Percentiles rank a stretch among this genome's conserved stretches.
Conservation (phyloP, 2,888 invertebrate species). For the Caenorhabditis virilis region DNA sequence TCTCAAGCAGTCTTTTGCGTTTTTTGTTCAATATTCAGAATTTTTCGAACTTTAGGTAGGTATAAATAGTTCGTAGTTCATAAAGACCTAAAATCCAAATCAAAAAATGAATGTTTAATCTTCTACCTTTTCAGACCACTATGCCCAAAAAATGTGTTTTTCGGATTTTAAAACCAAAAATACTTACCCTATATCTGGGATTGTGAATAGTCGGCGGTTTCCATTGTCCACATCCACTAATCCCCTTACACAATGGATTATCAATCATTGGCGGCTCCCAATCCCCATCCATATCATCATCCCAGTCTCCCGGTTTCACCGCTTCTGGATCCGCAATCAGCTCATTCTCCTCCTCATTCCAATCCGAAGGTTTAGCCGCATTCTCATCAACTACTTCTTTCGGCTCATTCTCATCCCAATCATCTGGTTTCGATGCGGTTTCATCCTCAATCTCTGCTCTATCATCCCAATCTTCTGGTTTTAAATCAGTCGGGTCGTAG, state of each 20-base stretch:
- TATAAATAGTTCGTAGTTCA: too few relatives aligned
- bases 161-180: too few relatives aligned
- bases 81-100: too few relatives aligned
- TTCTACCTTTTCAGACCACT: too few relatives aligned
- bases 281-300: conserved; percentile 95
- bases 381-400: conserved; percentile 77
- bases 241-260: conserved; percentile 69
- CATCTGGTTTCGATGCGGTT: conserved; percentile 82
- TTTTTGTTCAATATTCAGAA: too few relatives aligned
- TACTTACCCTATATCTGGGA: conserved; percentile 73
- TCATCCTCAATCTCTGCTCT: conserved; percentile 69
- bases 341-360: conserved; percentile 82
- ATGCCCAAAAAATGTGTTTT: too few relatives aligned
- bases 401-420: conserved; percentile 85
- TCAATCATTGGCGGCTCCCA: conserved; percentile 84
- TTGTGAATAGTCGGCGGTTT: conserved; percentile 74
- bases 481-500: conserved; percentile 82
- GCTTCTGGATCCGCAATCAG: conserved; percentile 84
- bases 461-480: conserved; percentile 95
- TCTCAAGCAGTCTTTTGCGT: too few relatives aligned
- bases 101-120: too few relatives aligned
- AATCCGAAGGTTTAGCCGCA: conserved; percentile 62
- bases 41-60: too few relatives aligned
- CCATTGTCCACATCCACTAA: conserved; percentile 91
- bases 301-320: conserved; percentile 91